Base-by-base conservation (phyloP, 1,140 invertebrate species). In the Zaprionus vittiger region DNA sequence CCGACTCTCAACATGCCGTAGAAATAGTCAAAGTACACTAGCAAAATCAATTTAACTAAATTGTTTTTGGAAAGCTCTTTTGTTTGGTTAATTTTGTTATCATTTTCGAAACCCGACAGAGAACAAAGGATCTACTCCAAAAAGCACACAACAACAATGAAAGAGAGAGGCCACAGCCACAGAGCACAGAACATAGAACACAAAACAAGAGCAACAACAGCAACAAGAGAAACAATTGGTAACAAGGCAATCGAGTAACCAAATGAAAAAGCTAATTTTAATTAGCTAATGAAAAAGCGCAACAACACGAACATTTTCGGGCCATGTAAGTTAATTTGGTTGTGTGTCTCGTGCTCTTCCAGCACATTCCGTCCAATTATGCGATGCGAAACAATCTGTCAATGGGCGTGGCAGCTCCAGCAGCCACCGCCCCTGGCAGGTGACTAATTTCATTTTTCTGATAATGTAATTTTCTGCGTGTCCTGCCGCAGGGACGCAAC, bases 391-490 rank as follows among this genome's bases (percentile, higher is more conserved):
- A 61, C 61, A 65, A 73, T 61, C 69, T 65, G 74, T 56, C 60
- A 71, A 60, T 41, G 66, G 72, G 72, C 59, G 52, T 69, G 66
- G 72, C 54, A 37, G 62, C n/a, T 6, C 17, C 66, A 12, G 38
- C 60, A 31, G 34, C 17, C 41, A 44, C 73, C 67, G 41, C 41
- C 41, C 7, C 41, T n/a, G 73, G 73, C 67, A 72, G 69, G 68
- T 70, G 60, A 47, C 61, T 63, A 71, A 77, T 79, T 80, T 71
- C 57, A 73, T 83, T 80, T 71, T 38, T 64, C 69, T 80, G 80
- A 74, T 79, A 82, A 82, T 81, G 61, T 81, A 81, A 81, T 82
- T 82, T 78, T 41, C 57, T 56, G 74, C 31, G 49, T 37, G 17
- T 24, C 22, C 70, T 17, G 52, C 38, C 66, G 44, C 1, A 15